Evolutionary conservation across 1,140 invertebrate genomes (phyloP), one percentile per base, ranked within the genome.

Genomic region (Drosophila pruinosa): DNA sequence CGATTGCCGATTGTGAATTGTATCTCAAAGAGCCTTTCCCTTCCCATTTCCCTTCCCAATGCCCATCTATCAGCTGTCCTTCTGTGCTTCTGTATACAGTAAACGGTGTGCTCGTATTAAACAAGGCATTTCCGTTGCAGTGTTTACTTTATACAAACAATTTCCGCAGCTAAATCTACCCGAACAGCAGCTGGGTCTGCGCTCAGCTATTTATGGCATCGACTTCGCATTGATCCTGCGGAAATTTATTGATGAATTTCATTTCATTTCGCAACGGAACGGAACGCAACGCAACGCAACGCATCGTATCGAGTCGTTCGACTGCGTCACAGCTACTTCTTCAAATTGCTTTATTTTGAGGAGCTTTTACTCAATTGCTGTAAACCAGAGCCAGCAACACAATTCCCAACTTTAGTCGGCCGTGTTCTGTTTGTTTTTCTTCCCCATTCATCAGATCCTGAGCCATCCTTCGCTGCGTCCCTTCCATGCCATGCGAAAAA

Each of bases 221-320:
- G 61, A 57, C 45, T 72, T 52, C 62, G 19, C 41, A 70, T 70
- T 70, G 67, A 70, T 64, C 59, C 67, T 70, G 45, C 59, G 72
- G 58, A 75, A 72, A 86, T 81, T 81, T 86, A 85, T 85, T 85
- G 81, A 86, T 85, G 73, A 85, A 85, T 85, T 85, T 86, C 73
- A 80, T 86, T 83, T 83, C 74, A 76, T 85, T 83, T 83, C 62
- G 65, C 65, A 67, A 41, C 50, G 26, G 15, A 24, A n/a, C 48
- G 28, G 15, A 34, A n/a, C 22, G 45, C 45, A 14, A 12, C 0
- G 26, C 26, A 10, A 0, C 15, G 22, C 19, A 45, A 1, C 41
- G 43, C 19, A 47, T 22, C 61, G 36, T 62, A 64, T 68, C 62
- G 48, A 39, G 31, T 45, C 54, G 34, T 10, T 62, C n/a, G 53